Conservation (phyloP, 2,113 vertebrate species). For the Vulpes vulpes region DNA sequence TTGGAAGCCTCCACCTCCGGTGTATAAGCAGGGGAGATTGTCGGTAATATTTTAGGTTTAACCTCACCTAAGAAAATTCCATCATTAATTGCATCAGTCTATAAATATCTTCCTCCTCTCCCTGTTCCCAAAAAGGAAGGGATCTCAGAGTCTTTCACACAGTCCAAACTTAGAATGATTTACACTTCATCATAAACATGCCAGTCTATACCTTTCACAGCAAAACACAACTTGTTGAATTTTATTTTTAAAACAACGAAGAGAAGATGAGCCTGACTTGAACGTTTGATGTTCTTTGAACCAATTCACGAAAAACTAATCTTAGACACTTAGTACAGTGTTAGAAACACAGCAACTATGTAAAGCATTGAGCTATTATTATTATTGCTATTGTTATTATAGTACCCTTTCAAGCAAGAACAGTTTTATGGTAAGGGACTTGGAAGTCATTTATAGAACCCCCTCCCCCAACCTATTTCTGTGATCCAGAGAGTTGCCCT, state of each 20-base stretch:
- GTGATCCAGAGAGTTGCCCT: neutral
- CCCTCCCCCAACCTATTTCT: neutral
- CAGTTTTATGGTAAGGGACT: neutral
- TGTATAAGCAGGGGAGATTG: neutral
- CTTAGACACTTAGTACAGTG: neutral
- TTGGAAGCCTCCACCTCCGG: neutral
- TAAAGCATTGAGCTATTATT: neutral
- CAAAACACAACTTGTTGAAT: constrained; percentile 62
- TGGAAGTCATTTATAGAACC: neutral
- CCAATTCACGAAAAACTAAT: neutral
- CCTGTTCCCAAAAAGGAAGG: constrained; percentile 58
- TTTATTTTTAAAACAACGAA: constrained; percentile 75
- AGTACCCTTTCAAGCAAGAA: neutral
- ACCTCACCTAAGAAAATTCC: constrained; percentile 47
- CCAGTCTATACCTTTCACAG: constrained; percentile 70
- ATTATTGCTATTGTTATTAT: neutral
- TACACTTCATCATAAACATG: constrained; percentile 69
- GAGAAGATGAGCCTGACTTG: neutral
- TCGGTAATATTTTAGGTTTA: constrained; percentile 6
- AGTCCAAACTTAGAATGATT: constrained; percentile 65
- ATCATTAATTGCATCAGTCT: constrained; percentile 57
- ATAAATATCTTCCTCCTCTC: neutral
- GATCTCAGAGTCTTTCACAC: constrained; percentile 71
- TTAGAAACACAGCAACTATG: neutral
- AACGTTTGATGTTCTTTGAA: neutral